phyloP scores from a whole-genome alignment of 2,797 vertebrate species.

The Pempheris klunzingeri region DNA sequence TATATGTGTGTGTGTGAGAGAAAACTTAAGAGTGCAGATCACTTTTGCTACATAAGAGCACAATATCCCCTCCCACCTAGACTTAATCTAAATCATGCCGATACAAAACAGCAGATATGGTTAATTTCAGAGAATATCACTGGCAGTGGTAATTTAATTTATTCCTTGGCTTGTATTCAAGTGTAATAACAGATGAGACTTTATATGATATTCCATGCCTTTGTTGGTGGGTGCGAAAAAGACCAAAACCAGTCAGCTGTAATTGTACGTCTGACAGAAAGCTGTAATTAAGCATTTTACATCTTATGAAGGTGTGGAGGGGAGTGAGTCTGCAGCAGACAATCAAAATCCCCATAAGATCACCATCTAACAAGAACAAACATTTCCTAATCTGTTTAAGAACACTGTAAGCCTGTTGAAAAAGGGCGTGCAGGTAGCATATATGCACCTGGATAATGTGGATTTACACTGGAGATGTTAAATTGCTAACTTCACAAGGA shows the following conservation, averaged over 20 bases:
- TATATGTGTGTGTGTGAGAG: constrained; percentile 1
- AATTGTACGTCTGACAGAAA: constrained; percentile 74
- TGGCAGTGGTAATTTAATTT: not conserved
- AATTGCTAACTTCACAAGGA: constrained; percentile 46
- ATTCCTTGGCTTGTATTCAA: constrained; percentile 30
- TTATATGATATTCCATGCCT: constrained; percentile 44
- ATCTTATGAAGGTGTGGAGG: constrained; percentile 67
- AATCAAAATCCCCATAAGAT: constrained; percentile 53
- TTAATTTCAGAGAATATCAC: constrained; percentile 22
- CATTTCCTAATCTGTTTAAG: constrained; percentile 57
- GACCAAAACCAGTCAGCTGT: constrained; percentile 59
- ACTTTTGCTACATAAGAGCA: constrained; percentile 13
- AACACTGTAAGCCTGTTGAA: constrained; percentile 27
- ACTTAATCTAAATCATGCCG: constrained; percentile 19
- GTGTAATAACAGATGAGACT: constrained; percentile 44
- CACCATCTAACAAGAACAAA: constrained; percentile 42
- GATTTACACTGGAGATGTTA: constrained; percentile 44
- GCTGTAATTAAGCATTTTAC: constrained; percentile 72
- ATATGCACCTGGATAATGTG: constrained; percentile 40
- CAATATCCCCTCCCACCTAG: not conserved
- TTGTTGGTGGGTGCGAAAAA: constrained; percentile 50
- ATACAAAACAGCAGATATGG: constrained; percentile 21
- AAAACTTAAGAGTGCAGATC: constrained; percentile 6
- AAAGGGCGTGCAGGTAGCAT: constrained; percentile 18
- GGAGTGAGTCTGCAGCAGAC: constrained; percentile 51